Evolutionary conservation across 2,888 invertebrate genomes (phyloP).

Genomic region (Sericinus montela): DNA sequence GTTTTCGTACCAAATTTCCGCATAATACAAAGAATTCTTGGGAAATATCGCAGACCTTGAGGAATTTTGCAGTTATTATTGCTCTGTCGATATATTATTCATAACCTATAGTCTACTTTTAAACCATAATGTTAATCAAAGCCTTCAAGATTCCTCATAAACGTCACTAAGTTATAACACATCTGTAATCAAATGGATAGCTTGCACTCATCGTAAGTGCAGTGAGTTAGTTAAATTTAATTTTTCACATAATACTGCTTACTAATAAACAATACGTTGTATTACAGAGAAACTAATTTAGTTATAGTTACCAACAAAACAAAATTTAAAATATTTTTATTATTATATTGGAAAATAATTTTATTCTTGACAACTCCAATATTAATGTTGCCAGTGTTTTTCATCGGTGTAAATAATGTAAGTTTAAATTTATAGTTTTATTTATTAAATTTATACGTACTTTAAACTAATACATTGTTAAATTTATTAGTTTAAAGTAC

Average conservation of each 20-base stretch:
- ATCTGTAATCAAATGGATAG: conserved; percentile 13
- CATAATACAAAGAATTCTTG: too few relatives aligned
- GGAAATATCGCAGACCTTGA: too few relatives aligned
- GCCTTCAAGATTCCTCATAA: conserved; percentile 3
- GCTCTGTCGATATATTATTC: too few relatives aligned
- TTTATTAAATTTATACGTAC: too few relatives aligned
- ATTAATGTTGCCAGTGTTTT: conserved; percentile 43
- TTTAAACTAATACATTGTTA: too few relatives aligned
- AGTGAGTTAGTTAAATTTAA: background rate
- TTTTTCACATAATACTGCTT: too few relatives aligned
- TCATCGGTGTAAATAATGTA: conserved; percentile 41
- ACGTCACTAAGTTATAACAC: background rate
- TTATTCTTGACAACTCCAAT: conserved; percentile 44
- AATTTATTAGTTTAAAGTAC: too few relatives aligned
- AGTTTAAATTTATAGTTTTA: conserved; percentile 25
- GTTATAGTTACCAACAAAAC: conserved; percentile 42
- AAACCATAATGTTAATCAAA: background rate
- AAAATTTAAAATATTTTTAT: conserved; percentile 40
- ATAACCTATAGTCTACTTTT: too few relatives aligned
- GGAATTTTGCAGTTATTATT: too few relatives aligned
- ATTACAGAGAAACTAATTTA: conserved; percentile 49
- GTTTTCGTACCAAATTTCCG: too few relatives aligned
- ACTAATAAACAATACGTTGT: too few relatives aligned
- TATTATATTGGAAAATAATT: conserved; percentile 46
- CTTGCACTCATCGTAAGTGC: conserved; percentile 37